Evolutionary conservation across 30 jellyfish, hydroid and myxozoan species (phyloP).

Genomic region (Aurelia sp.): DNA sequence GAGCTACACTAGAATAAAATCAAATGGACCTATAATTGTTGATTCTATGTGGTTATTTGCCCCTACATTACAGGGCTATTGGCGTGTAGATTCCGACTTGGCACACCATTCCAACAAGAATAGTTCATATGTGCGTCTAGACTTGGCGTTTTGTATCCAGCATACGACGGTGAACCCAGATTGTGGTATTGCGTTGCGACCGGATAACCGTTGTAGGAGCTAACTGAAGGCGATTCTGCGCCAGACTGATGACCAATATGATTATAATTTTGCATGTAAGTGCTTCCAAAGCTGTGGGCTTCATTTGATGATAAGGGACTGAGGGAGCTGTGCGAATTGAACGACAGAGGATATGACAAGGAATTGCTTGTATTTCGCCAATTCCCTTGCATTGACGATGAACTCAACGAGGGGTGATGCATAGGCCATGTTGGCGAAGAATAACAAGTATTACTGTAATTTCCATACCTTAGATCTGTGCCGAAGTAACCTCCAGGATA

Average conservation of each 20-base stretch:
- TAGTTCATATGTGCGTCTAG: constrained; percentile 70
- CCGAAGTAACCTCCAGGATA: constrained; percentile 71
- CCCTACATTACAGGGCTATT: constrained; percentile 80
- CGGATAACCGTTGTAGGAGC: constrained; percentile 63
- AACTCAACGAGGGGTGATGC: constrained; percentile 50
- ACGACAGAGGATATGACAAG: constrained; percentile 58
- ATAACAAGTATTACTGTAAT: constrained; percentile 54
- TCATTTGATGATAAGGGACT: constrained; percentile 72
- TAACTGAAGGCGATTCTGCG: constrained; percentile 55
- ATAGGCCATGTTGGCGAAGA: constrained; percentile 57
- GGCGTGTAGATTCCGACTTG: constrained; percentile 70
- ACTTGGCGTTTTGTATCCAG: constrained; percentile 61
- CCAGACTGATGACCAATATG: constrained; percentile 65
- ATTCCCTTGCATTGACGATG: constrained; percentile 73
- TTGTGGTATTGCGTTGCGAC: constrained; percentile 59
- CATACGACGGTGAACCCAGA: constrained; percentile 67
- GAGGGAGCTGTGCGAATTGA: constrained; percentile 60
- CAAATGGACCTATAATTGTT: too few species aligned
- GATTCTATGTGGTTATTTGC: background rate
- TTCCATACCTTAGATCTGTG: constrained; percentile 60
- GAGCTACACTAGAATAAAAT: too few species aligned
- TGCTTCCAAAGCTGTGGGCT: constrained; percentile 67
- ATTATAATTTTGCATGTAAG: constrained; percentile 72
- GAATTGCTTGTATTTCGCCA: constrained; percentile 73
- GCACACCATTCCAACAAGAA: constrained; percentile 80